These are phyloP conservation scores for Lasioglossum villosulum DNA, from an alignment of 2,888 invertebrate genomes.

Conservation along the genomic window DNA sequence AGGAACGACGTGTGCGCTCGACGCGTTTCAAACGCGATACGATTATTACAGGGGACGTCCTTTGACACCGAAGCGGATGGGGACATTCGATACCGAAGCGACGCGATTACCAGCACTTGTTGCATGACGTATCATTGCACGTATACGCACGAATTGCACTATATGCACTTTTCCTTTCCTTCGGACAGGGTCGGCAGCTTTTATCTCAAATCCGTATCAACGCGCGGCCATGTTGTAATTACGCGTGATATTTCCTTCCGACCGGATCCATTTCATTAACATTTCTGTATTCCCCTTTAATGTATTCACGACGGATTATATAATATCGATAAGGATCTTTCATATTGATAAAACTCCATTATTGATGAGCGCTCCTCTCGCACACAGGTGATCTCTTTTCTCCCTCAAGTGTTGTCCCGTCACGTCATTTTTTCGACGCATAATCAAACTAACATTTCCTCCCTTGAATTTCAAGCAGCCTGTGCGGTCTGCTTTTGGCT, in stretches of 20 bases:
- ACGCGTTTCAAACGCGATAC: conserved; percentile 40
- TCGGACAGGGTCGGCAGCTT: no score
- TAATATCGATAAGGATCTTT: not conserved
- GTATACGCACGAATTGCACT: not conserved
- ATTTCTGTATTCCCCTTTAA: not conserved
- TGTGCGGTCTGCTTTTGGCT: not conserved
- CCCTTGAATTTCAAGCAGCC: not conserved
- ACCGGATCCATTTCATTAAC: conserved; percentile 3
- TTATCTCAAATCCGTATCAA: not conserved
- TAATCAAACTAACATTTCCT: not conserved
- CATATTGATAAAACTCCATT: not conserved
- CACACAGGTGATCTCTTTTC: not conserved
- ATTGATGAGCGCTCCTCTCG: not conserved
- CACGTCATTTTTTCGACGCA: not conserved
- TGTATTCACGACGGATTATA: not conserved
- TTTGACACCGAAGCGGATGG: conserved; percentile 9
- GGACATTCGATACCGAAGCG: conserved; percentile 1
- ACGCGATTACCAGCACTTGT: conserved; percentile 3
- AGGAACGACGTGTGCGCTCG: conserved; percentile 21
- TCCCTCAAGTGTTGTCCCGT: not conserved
- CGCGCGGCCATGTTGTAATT: not conserved
- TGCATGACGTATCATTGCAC: not conserved
- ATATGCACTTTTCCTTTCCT: not conserved
- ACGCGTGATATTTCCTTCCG: not conserved
- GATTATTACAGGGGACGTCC: conserved; percentile 41